Percentiles rank a stretch among this genome's conserved stretches.
phyloP scores from a whole-genome alignment of 2,888 invertebrate species.

The Clivina fossor region DNA sequence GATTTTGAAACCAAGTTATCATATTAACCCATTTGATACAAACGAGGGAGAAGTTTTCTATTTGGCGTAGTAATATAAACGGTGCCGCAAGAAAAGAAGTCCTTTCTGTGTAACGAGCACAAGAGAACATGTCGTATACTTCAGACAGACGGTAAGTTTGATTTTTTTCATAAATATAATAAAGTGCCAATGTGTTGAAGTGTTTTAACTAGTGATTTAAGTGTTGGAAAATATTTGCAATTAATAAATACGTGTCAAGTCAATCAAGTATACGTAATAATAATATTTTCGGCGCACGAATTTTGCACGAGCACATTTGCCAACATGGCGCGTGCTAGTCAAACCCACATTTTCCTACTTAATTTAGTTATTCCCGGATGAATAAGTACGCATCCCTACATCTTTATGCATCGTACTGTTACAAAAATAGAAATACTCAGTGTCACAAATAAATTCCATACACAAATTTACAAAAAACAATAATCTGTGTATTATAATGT shows the following conservation, averaged over 20 bases:
- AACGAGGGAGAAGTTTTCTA: conserved; percentile 29
- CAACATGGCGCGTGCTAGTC: conserved; percentile 59
- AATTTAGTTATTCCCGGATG: conserved; percentile 26
- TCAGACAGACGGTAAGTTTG: conserved; percentile 78
- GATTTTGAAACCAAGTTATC: conserved; percentile 8
- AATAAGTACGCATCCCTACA: conserved; percentile 8
- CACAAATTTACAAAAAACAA: too few relatives aligned
- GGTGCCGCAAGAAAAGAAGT: conserved; percentile 49
- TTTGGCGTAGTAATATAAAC: conserved; percentile 54
- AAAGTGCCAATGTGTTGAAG: conserved; percentile 40
- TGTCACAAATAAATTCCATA: conserved; percentile 1
- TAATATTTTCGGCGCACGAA: conserved; percentile 46
- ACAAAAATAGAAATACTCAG: conserved; percentile 19
- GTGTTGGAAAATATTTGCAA: conserved; percentile 30
- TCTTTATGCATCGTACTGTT: conserved; percentile 25
- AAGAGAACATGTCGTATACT: conserved; percentile 82
- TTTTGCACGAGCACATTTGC: conserved; percentile 55
- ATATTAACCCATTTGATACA: conserved; percentile 16
- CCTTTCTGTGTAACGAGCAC: conserved; percentile 75
- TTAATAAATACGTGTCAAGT: conserved; percentile 11
- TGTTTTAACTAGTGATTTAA: conserved; percentile 26
- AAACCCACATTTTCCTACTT: conserved; percentile 34
- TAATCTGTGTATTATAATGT: too few relatives aligned
- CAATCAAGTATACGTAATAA: conserved; percentile 26
- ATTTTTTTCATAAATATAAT: conserved; percentile 49